These are phyloP conservation scores for Listronotus oregonensis DNA, from an alignment of 1,140 invertebrate genomes.

Conservation along the genomic window DNA sequence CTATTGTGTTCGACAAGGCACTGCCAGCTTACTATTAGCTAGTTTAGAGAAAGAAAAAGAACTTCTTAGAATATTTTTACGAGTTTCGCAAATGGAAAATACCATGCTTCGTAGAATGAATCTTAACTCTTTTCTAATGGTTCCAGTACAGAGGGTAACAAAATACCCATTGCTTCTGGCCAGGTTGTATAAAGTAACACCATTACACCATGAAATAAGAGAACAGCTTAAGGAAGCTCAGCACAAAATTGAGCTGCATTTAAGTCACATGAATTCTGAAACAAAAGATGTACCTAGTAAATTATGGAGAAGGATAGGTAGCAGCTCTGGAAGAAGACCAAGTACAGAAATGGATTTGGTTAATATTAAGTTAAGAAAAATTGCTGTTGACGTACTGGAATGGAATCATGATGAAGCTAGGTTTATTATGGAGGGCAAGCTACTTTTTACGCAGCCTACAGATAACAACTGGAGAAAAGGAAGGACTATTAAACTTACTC, in stretches of 20 bases:
- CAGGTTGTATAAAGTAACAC: constrained; percentile 89
- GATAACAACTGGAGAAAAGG: constrained; percentile 89
- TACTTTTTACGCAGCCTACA: constrained; percentile 83
- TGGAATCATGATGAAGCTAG: constrained; percentile 91
- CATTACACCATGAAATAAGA: constrained; percentile 75
- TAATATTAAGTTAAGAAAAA: constrained; percentile 86
- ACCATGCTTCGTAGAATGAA: constrained; percentile 91
- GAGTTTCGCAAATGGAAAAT: constrained; percentile 97
- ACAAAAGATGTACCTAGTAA: constrained; percentile 89
- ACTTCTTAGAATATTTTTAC: constrained; percentile 88
- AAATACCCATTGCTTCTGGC: constrained; percentile 93
- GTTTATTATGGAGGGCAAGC: constrained; percentile 84
- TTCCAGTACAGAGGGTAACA: constrained; percentile 86
- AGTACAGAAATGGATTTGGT: constrained; percentile 82
- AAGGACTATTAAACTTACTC: constrained; percentile 83
- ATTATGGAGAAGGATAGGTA: constrained; percentile 86
- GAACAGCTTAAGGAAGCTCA: constrained; percentile 81
- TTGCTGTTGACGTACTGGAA: constrained; percentile 89
- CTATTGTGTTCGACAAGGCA: constrained; percentile 90
- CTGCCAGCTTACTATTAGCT: constrained; percentile 85
- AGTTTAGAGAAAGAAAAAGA: constrained; percentile 96
- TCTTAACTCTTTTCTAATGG: constrained; percentile 95
- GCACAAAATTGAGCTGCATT: constrained; percentile 88
- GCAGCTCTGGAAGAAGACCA: constrained; percentile 72
- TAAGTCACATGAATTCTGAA: constrained; percentile 94